phyloP scores from a whole-genome alignment of 2,888 invertebrate genomes.

The Hydrotaea diabolus region DNA sequence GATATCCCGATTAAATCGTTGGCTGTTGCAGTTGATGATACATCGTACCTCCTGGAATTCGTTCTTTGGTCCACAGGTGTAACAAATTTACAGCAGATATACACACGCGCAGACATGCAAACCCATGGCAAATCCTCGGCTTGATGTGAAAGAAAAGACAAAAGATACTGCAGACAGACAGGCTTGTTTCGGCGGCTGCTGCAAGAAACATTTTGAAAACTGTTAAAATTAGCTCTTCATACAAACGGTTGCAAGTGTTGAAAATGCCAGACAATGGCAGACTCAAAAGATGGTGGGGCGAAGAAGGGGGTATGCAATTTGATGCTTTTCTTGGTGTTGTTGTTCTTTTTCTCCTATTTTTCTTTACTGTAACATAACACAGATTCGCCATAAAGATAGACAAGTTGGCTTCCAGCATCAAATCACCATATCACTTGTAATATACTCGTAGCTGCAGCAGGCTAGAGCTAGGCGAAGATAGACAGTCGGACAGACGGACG shows the following conservation, averaged over 20 bases:
- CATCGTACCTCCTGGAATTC: slow-evolving; percentile 40
- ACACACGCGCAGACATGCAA: neutral
- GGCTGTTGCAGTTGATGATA: slow-evolving; percentile 41
- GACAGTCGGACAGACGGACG: neutral
- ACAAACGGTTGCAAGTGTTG: slow-evolving; percentile 58
- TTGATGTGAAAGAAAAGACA: neutral
- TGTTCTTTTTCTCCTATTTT: neutral
- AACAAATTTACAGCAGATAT: slow-evolving; percentile 62
- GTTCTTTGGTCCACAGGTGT: slow-evolving; percentile 57
- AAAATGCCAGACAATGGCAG: slow-evolving; percentile 42
- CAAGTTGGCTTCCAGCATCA: slow-evolving; percentile 53
- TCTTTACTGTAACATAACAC: slow-evolving; percentile 39
- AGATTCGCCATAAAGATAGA: slow-evolving; percentile 61
- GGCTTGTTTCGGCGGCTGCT: neutral
- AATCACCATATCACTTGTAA: slow-evolving; percentile 62
- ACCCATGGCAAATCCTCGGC: neutral
- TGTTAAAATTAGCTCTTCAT: slow-evolving; percentile 53
- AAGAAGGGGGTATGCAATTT: neutral
- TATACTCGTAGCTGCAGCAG: slow-evolving; percentile 37
- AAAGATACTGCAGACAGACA: too few species aligned
- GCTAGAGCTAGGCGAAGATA: neutral
- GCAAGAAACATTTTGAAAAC: slow-evolving; percentile 36
- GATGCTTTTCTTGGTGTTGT: neutral
- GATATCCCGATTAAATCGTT: slow-evolving; percentile 26
- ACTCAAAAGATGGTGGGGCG: neutral